Base-by-base conservation (phyloP, 2,888 invertebrate genomes). In the Drosophila pseudotakahashii region DNA sequence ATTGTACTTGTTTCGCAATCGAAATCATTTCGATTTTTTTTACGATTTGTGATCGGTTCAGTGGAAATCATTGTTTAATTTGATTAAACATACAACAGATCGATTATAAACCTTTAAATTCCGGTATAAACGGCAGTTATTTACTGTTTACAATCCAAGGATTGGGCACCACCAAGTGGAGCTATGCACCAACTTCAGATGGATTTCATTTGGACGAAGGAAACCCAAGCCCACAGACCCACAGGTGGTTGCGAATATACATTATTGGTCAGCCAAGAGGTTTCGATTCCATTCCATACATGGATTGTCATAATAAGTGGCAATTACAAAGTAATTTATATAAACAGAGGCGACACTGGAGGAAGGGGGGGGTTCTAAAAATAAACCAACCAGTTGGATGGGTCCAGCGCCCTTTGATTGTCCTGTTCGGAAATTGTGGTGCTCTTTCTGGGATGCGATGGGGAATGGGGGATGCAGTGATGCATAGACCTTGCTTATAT, bases 281-380 rank as follows among this genome's bases (percentile, higher is more conserved):
- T 34, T 48, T 48, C 48, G 48, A 48, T 48, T 48, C 36, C 52
- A n/a, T 57, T 48, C 36, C 52, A n/a, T 57, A 39, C n/a, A 41
- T 67, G 50, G 51, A 42, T 51, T 70, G 64, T 66, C 72, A 66
- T 72, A 75, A 73, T 77, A 70, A 66, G 68, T 57, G 59, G 78
- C 87, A 76, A 83, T 83, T 81, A 72, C 81, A 74, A 78, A 74
- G 80, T 83, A 73, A 86, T 86, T 83, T 66, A 81, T 81, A 60
- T 81, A 60, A 75, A 64, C 66, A 64, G 53, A 73, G 63, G 71
- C 55, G 50, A 44, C 54, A 62, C 19, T 41, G 67, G 60, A 52
- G 57, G 61, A 26, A n/a, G 11, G 1, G 32, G 45, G 44, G 19
- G 19, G 19, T 23, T 50, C 73, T 72, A 72, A 48, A 72, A 64